Conservation (phyloP, 2,888 invertebrate genomes). For the Megamerina dolium region DNA sequence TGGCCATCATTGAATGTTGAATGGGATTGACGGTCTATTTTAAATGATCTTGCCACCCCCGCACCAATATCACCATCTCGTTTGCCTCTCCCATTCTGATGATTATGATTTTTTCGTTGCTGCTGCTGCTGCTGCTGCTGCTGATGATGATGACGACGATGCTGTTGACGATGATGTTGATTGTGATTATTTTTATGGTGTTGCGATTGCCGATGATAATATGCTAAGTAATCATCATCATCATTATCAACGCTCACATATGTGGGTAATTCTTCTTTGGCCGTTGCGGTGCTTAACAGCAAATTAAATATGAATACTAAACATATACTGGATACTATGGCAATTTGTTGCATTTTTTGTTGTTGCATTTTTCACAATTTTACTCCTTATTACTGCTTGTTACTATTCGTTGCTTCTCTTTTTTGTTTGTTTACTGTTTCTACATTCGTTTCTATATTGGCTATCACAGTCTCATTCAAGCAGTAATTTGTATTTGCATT, state of each 20-base stretch:
- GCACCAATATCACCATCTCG: no score
- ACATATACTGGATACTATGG: constrained; percentile 20
- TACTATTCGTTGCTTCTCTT: constrained; percentile 4
- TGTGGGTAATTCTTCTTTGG: constrained; percentile 25
- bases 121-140: neutral
- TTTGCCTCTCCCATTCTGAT: constrained; percentile 22
- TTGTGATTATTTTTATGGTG: no score
- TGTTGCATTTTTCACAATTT: constrained; percentile 22
- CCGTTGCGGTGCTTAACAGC: constrained; percentile 23
- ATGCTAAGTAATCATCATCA: no score
- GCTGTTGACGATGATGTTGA: neutral
- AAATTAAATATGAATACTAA: constrained; percentile 25
- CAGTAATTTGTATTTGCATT: no score
- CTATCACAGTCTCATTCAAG: constrained; percentile 22
- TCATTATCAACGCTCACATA: no score
- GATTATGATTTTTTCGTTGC: constrained; percentile 18
- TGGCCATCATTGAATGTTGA: no score
- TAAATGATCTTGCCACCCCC: no score
- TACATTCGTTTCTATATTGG: neutral
- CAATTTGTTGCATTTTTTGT: constrained; percentile 19
- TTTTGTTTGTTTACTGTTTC: constrained; percentile 6
- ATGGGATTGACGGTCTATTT: no score
- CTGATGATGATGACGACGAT: neutral
- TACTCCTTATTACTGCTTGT: no score
- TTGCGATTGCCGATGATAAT: no score